These are phyloP conservation scores for Sebastes paucispinis DNA, from an alignment of 2,797 vertebrate genomes.

Conservation along the genomic window DNA sequence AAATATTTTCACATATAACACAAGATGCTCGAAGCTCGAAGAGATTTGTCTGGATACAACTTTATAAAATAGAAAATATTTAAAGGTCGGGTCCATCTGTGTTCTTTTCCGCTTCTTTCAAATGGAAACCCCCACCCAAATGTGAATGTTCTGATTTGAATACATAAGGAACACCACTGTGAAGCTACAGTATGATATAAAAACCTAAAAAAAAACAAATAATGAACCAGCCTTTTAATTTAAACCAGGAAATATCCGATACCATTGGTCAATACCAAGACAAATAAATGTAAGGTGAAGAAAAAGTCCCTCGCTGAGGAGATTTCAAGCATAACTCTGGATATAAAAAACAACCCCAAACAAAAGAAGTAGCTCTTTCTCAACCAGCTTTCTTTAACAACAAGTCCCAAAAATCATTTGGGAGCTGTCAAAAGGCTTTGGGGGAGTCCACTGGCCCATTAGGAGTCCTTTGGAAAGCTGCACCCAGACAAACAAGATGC, in stretches of 20 bases:
- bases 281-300: neutral
- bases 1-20: neutral
- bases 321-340: neutral
- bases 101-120: no score
- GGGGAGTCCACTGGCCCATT: neutral
- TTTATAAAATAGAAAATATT: no score
- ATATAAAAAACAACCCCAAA: neutral
- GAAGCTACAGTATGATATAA: no score
- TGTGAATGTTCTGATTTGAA: no score
- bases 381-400: neutral
- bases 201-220: no score
- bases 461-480: conserved; percentile 13
- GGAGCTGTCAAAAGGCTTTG: neutral
- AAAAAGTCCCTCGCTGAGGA: neutral
- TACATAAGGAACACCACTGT: no score
- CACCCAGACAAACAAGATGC: conserved; percentile 31
- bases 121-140: no score
- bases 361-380: neutral
- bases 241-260: neutral
- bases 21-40: neutral
- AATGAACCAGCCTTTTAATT: neutral
- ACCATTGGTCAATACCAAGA: neutral
- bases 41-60: no score
- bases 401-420: neutral
- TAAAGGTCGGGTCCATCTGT: no score